These are phyloP conservation scores for Diplosoma virens DNA, from an alignment of 23 tunicate species.

Conservation along the genomic window DNA sequence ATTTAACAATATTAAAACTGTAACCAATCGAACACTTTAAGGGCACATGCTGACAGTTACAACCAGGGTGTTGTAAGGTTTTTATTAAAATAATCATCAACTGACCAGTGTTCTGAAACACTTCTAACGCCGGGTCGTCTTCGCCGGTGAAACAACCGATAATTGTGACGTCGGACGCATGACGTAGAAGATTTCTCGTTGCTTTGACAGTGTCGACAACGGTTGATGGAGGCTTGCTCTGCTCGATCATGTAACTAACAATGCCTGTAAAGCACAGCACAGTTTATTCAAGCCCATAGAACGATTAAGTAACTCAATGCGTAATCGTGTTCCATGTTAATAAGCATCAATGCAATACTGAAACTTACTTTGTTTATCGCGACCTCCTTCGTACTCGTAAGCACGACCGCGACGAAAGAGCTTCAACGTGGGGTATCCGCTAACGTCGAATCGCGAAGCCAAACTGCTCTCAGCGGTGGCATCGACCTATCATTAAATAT, in stretches of 20 bases:
- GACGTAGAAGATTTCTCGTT: constrained; percentile 59
- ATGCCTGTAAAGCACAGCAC: constrained; percentile 34
- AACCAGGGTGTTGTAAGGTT: no score
- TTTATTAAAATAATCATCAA: neutral
- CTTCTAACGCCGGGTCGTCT: constrained; percentile 51
- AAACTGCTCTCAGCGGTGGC: constrained; percentile 79
- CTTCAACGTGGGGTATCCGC: constrained; percentile 95
- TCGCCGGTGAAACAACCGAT: constrained; percentile 81
- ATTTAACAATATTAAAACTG: no score
- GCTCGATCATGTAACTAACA: constrained; percentile 90
- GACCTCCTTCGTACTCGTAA: constrained; percentile 92
- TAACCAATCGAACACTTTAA: no score
- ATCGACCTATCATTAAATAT: constrained; percentile 60
- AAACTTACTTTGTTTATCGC: constrained; percentile 61
- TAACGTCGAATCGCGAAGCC: constrained; percentile 62
- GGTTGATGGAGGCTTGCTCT: constrained; percentile 90
- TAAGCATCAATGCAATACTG: neutral
- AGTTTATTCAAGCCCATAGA: neutral
- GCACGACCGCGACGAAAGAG: constrained; percentile 80
- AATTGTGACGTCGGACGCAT: constrained; percentile 82
- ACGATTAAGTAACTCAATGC: no score
- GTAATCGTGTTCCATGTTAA: no score
- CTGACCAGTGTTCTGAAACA: constrained; percentile 72
- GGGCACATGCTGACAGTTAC: no score
- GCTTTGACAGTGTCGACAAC: constrained; percentile 49